Evolutionary conservation across 2,797 vertebrate species (phyloP), one percentile per base, ranked within the genome.

Genomic region (Euthynnus affinis): DNA sequence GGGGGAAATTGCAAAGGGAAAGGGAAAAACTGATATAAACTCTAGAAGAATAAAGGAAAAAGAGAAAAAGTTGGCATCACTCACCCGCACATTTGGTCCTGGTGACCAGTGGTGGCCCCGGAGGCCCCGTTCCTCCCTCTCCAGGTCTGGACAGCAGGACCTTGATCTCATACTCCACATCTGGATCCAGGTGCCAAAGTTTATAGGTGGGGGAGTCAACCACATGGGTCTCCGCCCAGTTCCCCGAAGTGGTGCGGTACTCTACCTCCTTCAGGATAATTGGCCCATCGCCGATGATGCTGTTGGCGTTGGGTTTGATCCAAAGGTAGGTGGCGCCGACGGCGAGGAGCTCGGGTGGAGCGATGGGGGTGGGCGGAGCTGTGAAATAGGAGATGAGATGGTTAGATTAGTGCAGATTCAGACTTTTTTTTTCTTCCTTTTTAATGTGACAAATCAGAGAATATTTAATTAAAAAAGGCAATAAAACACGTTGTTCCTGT

Each of bases 261-360:
- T 98, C 98, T 80, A 99, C 98, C 82, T 99, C 98, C 88, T 99
- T 99, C 52, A 98, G 79, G 84, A 99, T 98, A 89, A 99, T 99
- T 18, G 98, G 98, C 13, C 98, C 98, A 0, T 99, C 98, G 0
- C 98, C 98, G 1, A 99, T 98, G 92, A 99, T 99, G 87, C 98
- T 99, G 93, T 99, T 99, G 87, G 98, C 98, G 0, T 99, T 99
- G 73, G 97, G 98, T 73, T 99, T 98, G 95, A 99, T 99, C 98
- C 98, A 99, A 58, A 99, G 93, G 90, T 99, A 99, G 0, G 98
- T 99, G 87, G 98, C 98, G 0, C 98, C 98, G 0, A 99, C 98
- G 0, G 97, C 96, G 49, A 99, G 94, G 3, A 99, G 96, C 91
- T 99, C 97, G 0, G 98, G 98, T 0, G 98, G 98, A 0, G 98